Conservation (phyloP, 2,888 invertebrate species). For the Leucophenga montana region DNA sequence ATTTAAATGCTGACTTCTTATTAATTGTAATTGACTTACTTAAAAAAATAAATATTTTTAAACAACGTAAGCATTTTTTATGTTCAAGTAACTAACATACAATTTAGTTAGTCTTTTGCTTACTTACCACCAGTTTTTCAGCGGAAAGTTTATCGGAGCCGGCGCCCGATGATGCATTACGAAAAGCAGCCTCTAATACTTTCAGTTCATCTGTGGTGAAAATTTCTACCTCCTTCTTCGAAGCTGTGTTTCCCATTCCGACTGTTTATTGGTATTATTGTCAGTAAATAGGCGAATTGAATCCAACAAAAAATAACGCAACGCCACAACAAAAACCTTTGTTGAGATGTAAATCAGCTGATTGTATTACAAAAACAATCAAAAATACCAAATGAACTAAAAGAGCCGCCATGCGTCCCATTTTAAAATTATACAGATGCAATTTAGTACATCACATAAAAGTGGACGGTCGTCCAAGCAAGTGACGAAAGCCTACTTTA, state of each 20-base stretch:
- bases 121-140: conserved; percentile 63
- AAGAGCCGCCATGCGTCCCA: too few relatives aligned
- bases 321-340: neutral
- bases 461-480: too few relatives aligned
- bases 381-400: too few relatives aligned
- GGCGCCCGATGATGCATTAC: conserved; percentile 56
- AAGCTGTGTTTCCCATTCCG: conserved; percentile 51
- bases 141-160: conserved; percentile 63
- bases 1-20: too few relatives aligned
- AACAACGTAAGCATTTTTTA: too few relatives aligned
- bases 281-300: neutral
- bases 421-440: too few relatives aligned
- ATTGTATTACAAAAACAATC: neutral
- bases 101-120: neutral
- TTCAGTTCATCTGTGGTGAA: conserved; percentile 64
- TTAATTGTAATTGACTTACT: too few relatives aligned
- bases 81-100: neutral
- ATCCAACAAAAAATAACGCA: too few relatives aligned
- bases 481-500: too few relatives aligned
- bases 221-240: conserved; percentile 54
- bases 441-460: too few relatives aligned
- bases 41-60: too few relatives aligned
- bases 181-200: conserved; percentile 61
- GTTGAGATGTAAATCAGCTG: too few relatives aligned
- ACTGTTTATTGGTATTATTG: neutral